These are phyloP conservation scores for Galago senegalensis DNA, from an alignment of 2,797 vertebrate genomes.

Conservation along the genomic window DNA sequence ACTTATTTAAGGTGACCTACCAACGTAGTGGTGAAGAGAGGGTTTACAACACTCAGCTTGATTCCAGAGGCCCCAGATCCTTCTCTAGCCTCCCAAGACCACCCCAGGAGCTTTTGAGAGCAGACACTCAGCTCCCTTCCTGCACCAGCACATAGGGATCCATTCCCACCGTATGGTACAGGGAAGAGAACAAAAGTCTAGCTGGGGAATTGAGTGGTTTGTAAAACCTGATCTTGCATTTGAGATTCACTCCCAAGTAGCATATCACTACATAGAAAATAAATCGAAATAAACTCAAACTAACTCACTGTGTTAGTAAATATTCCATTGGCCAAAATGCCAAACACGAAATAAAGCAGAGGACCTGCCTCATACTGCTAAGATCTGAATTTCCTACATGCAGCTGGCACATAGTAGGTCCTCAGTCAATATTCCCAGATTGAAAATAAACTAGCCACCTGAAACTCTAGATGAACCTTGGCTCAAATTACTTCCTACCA, in stretches of 20 bases:
- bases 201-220: background rate
- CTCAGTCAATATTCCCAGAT: background rate
- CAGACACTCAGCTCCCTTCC: background rate
- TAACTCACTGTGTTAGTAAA: background rate
- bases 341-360: conserved; percentile 3
- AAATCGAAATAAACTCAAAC: conserved; percentile 27
- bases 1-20: background rate
- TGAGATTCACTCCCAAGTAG: background rate
- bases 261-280: background rate
- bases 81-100: background rate
- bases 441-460: conserved; percentile 78
- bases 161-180: background rate
- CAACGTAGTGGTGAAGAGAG: background rate
- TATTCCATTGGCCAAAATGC: background rate
- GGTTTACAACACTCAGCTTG: background rate
- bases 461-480: conserved; percentile 81
- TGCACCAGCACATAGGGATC: background rate
- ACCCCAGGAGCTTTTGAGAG: background rate
- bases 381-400: background rate
- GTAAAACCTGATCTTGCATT: background rate
- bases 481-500: conserved; percentile 78
- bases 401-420: background rate
- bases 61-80: background rate
- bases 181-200: background rate
- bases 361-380: background rate